A percentile compares a stretch with the other conserved stretches of the same genome.
Evolutionary conservation across 2,797 vertebrate species (phyloP).

Genomic region (Propithecus perrieri): DNA sequence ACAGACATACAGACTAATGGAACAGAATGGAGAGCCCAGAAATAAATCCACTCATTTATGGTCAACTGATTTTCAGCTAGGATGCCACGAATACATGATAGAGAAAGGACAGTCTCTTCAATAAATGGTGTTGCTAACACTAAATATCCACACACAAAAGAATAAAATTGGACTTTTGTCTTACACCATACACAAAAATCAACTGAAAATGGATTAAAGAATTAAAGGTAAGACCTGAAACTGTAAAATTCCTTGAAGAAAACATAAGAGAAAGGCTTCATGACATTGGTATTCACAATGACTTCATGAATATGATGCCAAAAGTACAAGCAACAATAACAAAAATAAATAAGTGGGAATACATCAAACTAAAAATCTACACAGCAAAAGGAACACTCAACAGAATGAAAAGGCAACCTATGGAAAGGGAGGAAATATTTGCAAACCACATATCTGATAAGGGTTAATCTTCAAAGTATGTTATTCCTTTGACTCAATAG

Average conservation of each 20-base stretch:
- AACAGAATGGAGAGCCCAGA: not conserved
- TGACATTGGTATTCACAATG: not conserved
- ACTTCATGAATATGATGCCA: not conserved
- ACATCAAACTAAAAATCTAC: not conserved
- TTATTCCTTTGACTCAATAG: not conserved
- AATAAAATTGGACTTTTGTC: not conserved
- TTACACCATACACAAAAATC: not conserved
- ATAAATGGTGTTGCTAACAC: not conserved
- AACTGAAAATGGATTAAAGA: not conserved
- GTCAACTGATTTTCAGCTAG: not conserved
- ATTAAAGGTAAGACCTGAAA: not conserved
- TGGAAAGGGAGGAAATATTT: not conserved
- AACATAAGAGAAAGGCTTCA: not conserved
- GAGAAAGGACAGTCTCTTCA: not conserved
- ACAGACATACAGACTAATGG: not conserved
- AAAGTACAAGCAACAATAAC: not conserved
- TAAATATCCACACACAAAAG: not conserved
- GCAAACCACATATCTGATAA: not conserved
- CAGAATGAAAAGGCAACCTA: not conserved
- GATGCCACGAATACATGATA: not conserved
- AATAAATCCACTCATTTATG: not conserved
- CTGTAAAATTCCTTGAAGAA: not conserved
- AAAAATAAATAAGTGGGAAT: not conserved
- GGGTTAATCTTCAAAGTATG: not conserved
- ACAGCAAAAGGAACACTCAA: not conserved